Percentiles rank a stretch among this genome's conserved stretches.
These are phyloP conservation scores for Onychomys torridus DNA, from an alignment of 2,797 vertebrate species.

Conservation along the genomic window DNA sequence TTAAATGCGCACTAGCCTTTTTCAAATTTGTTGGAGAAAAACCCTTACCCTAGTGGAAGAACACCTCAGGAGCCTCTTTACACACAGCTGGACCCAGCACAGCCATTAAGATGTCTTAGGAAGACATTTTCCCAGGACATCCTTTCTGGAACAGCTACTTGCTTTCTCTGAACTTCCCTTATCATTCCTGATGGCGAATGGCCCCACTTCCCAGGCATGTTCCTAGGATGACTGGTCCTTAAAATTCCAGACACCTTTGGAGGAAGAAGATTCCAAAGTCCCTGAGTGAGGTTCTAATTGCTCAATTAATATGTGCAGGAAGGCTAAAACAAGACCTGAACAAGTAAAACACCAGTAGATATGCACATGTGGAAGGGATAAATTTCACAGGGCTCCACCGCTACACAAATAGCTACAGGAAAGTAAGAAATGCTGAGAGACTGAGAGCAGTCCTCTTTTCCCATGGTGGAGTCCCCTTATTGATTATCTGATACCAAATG, in stretches of 20 bases:
- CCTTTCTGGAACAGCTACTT: neutral
- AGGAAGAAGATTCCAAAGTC: neutral
- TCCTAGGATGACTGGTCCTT: neutral
- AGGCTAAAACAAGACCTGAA: neutral
- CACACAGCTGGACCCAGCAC: neutral
- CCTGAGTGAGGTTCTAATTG: neutral
- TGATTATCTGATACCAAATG: too few relatives aligned
- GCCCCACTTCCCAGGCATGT: neutral
- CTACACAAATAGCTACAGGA: neutral
- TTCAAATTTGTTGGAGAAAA: neutral
- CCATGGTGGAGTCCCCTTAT: neutral
- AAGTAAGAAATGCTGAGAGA: neutral
- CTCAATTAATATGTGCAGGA: neutral
- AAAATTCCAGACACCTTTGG: neutral
- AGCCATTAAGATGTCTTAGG: neutral
- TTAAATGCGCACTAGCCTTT: neutral
- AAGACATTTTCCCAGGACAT: neutral
- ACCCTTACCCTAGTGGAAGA: neutral
- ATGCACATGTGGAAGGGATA: neutral
- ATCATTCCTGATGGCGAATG: neutral
- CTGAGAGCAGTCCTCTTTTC: neutral
- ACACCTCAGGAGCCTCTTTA: neutral
- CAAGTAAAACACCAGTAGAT: neutral
- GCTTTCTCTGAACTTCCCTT: neutral
- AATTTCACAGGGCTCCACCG: neutral